Evolutionary conservation across 2,797 vertebrate species (phyloP), one percentile per base, ranked within the genome.

Genomic region (Poeciliopsis gracilis): DNA sequence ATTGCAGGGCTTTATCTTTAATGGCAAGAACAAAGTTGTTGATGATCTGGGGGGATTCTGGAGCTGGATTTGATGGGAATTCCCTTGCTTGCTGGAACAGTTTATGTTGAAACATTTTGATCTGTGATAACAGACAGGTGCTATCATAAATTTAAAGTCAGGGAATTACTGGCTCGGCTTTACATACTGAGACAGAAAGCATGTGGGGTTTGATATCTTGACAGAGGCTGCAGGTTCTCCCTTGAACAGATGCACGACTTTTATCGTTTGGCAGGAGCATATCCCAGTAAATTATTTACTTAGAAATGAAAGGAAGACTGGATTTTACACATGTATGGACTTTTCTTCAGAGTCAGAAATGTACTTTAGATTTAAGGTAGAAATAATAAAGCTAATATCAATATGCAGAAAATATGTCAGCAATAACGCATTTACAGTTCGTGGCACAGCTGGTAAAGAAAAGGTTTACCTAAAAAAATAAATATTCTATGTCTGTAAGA

Each of bases 1-100:
- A 94, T 94, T 94, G 91, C 86, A 72, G 77, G 88, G 90, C 85
- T 94, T 95, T 95, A 94, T 92, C 91, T 93, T 85, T 89, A 87
- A 93, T 92, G 93, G 88, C 85, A 87, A 90, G 93, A 95, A 95
- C 94, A 95, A 95, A 96, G 93, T 92, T 90, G 36, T 67, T 67
- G 86, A 91, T 91, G 94, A 95, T 95, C 92, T 89, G 84, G 88
- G 91, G 73, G 93, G 94, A 95, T 94, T 95, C 89, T 93, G 92
- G 82, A 85, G 84, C 80, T 84, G 93, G 93, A 94, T 94, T 91
- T 91, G 92, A 89, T 84, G 93, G 93, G 93, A 92, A 92, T 94
- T 94, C 93, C 92, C 93, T 76, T 79, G 85, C 87, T 81, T 88
- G 91, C 87, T 94, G 86, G 85, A 90, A 92, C 90, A 90, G 87